These are phyloP conservation scores for Aleadryas rufinucha DNA, from an alignment of 2,113 vertebrate species.

Conservation along the genomic window DNA sequence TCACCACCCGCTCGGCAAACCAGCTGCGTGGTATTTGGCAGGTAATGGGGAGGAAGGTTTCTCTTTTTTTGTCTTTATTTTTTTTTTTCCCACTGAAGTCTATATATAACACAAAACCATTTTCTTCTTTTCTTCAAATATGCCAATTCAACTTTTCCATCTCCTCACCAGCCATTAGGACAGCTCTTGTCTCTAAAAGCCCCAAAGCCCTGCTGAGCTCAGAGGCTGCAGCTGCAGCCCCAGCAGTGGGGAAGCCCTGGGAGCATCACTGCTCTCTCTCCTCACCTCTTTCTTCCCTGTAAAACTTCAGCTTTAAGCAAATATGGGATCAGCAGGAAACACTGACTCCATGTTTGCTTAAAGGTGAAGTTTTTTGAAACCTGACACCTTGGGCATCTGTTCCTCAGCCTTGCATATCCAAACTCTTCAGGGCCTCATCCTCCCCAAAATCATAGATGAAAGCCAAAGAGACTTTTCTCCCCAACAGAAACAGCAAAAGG, in stretches of 20 bases:
- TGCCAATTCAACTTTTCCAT: background rate
- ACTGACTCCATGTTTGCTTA: background rate
- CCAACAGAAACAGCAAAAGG: background rate
- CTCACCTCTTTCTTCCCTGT: background rate
- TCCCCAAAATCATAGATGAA: background rate
- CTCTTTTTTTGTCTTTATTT: background rate
- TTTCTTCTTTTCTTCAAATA: background rate
- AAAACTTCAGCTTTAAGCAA: background rate
- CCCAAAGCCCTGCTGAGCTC: background rate
- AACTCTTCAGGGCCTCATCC: background rate
- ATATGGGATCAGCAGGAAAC: background rate
- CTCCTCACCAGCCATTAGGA: background rate
- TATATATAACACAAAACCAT: background rate
- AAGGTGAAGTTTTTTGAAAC: background rate
- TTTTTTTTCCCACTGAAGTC: background rate
- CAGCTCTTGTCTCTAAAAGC: background rate
- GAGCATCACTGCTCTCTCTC: background rate
- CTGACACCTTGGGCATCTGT: accelerated
- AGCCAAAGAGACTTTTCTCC: background rate
- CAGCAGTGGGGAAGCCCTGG: background rate
- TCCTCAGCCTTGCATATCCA: background rate
- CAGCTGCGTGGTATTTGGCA: background rate
- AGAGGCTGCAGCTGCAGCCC: background rate
- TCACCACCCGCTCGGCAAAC: background rate
- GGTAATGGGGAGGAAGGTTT: background rate